Evolutionary conservation across 1,140 invertebrate genomes (phyloP).

Genomic region (Drosophila lowei): DNA sequence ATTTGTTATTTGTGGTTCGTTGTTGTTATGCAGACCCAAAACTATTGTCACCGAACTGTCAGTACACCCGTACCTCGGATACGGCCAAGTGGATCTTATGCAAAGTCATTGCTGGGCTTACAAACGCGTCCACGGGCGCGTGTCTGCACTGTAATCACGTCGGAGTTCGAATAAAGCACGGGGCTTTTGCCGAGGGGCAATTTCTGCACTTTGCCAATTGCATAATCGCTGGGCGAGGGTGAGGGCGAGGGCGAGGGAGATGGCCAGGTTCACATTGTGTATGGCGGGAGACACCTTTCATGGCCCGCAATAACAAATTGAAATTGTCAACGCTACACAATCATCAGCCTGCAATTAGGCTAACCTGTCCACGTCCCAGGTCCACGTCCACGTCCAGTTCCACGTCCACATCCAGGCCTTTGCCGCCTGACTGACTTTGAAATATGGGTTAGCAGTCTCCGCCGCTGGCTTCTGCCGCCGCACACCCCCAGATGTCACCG

Average conservation of each 20-base stretch:
- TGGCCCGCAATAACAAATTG: slow-evolving; percentile 69
- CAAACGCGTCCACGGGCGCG: slow-evolving; percentile 42
- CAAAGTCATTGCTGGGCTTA: slow-evolving; percentile 73
- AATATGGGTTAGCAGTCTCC: slow-evolving; percentile 70
- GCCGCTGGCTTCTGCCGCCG: neutral
- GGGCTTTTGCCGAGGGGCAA: slow-evolving; percentile 40
- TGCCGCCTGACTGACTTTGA: slow-evolving; percentile 73
- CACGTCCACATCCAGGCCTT: slow-evolving; percentile 41
- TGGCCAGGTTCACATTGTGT: slow-evolving; percentile 14
- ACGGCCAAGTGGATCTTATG: slow-evolving; percentile 63
- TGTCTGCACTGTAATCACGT: slow-evolving; percentile 51
- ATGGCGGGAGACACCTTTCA: slow-evolving; percentile 55
- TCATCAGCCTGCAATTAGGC: slow-evolving; percentile 75
- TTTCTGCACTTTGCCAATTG: slow-evolving; percentile 79
- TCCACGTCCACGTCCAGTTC: no score
- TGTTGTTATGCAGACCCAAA: slow-evolving; percentile 46
- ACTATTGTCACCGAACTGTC: slow-evolving; percentile 21
- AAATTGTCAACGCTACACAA: slow-evolving; percentile 67
- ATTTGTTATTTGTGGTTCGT: neutral
- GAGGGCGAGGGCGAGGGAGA: slow-evolving; percentile 11
- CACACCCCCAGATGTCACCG: slow-evolving; percentile 35
- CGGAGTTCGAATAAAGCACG: slow-evolving; percentile 37
- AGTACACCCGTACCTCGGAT: neutral
- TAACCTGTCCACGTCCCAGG: slow-evolving; percentile 60
- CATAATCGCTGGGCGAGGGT: slow-evolving; percentile 51